These are phyloP conservation scores for Pachyrhynchus sulphureomaculatus DNA, from an alignment of 1,140 invertebrate species.

Conservation along the genomic window DNA sequence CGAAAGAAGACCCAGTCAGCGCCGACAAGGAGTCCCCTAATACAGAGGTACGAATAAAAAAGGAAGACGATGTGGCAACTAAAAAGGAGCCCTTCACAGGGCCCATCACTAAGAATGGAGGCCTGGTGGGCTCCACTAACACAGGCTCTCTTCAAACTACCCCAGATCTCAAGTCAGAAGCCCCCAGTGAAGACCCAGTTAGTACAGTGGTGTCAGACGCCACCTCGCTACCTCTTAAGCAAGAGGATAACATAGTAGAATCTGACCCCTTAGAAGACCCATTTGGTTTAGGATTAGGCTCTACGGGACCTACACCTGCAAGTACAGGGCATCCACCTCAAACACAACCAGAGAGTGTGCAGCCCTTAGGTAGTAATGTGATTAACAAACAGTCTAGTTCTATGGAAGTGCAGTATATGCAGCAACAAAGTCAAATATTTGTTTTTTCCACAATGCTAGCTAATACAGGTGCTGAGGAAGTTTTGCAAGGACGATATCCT, in stretches of 20 bases:
- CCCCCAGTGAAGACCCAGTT: constrained; percentile 36
- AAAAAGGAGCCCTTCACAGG: constrained; percentile 44
- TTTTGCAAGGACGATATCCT: constrained; percentile 82
- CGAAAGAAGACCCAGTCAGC: constrained; percentile 50
- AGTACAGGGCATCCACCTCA: constrained; percentile 59
- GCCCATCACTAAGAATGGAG: constrained; percentile 49
- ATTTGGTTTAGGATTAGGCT: constrained; percentile 30
- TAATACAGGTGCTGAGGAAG: constrained; percentile 92
- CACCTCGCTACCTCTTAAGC: constrained; percentile 38
- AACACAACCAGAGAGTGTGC: constrained; percentile 60
- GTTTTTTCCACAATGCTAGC: constrained; percentile 93
- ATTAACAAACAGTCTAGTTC: constrained; percentile 77
- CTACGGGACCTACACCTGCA: constrained; percentile 47
- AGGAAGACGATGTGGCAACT: constrained; percentile 45
- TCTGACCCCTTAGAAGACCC: constrained; percentile 31
- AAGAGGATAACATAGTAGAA: constrained; percentile 37
- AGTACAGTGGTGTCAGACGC: constrained; percentile 32
- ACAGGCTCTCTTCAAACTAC: constrained; percentile 48
- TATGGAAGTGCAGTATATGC: constrained; percentile 83
- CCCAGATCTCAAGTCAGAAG: constrained; percentile 44
- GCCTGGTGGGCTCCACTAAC: constrained; percentile 50
- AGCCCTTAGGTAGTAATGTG: constrained; percentile 74
- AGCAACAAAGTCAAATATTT: constrained; percentile 97
- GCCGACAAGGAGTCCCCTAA: constrained; percentile 47
- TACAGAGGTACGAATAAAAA: constrained; percentile 48